A percentile compares a stretch with the other conserved stretches of the same genome.
These are phyloP conservation scores for Biston betularia DNA, from an alignment of 2,888 invertebrate genomes.

Conservation along the genomic window DNA sequence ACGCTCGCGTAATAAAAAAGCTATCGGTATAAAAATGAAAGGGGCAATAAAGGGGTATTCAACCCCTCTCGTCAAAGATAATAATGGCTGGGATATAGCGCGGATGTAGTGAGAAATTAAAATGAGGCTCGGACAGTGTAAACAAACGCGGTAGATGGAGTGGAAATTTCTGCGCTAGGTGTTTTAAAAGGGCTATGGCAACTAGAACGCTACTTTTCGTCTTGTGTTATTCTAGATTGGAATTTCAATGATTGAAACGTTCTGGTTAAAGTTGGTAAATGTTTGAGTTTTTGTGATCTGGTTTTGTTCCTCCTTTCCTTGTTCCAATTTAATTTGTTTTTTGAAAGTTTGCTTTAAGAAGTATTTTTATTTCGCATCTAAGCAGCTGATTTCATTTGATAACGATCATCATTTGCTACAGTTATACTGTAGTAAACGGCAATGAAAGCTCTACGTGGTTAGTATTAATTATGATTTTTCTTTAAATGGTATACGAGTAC, in stretches of 20 bases:
- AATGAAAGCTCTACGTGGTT: no score
- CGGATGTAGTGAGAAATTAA: conserved; percentile 69
- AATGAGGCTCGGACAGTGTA: conserved; percentile 72
- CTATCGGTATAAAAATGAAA: conserved; percentile 46
- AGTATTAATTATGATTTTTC: no score
- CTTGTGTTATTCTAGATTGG: conserved; percentile 5
- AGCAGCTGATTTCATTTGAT: no score
- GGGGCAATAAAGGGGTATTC: conserved; percentile 60
- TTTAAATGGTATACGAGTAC: no score
- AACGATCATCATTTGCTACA: no score
- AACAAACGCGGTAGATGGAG: conserved; percentile 58
- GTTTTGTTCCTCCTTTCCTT: background rate
- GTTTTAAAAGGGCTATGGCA: conserved; percentile 7
- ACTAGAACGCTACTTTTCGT: conserved; percentile 1
- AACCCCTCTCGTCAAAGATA: conserved; percentile 61
- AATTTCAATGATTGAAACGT: background rate
- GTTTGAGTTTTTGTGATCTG: background rate
- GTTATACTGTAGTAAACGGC: no score
- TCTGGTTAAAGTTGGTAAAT: background rate
- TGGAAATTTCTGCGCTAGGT: conserved; percentile 28
- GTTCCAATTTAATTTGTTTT: no score
- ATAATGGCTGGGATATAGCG: conserved; percentile 58
- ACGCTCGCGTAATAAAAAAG: conserved; percentile 43
- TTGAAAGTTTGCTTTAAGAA: no score
- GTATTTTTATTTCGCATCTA: no score